Evolutionary conservation across 2,113 vertebrate species (phyloP).

Genomic region (Speoplatyrhinus poulsoni): DNA sequence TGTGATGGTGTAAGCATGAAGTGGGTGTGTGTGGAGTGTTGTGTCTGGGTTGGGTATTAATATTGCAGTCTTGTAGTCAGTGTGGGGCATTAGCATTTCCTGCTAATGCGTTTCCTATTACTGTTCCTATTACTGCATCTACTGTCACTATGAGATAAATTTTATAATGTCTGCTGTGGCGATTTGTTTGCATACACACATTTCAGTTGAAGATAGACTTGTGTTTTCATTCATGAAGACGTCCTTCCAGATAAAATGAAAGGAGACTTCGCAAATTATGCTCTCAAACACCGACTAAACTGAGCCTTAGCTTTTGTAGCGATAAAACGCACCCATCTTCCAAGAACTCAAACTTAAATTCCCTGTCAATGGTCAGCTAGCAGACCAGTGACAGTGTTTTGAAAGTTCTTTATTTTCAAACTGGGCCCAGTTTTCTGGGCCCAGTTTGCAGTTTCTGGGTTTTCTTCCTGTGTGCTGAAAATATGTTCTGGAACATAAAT

Average conservation of each 20-base stretch:
- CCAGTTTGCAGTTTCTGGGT: too few species aligned
- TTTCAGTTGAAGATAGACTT: not conserved
- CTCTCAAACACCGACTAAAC: too few species aligned
- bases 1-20: slow-evolving; percentile 42
- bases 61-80: not conserved
- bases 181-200: slow-evolving; percentile 1
- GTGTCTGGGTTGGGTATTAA: slow-evolving; percentile 18
- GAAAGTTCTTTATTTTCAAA: slow-evolving; percentile 6
- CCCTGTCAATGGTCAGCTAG: slow-evolving; percentile 23
- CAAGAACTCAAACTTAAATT: slow-evolving; percentile 20
- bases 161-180: slow-evolving; percentile 26
- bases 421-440: too few species aligned
- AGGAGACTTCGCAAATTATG: too few species aligned
- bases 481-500: slow-evolving; percentile 34
- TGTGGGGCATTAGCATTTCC: not conserved
- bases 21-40: slow-evolving; percentile 36
- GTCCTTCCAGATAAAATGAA: too few species aligned
- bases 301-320: slow-evolving; percentile 56
- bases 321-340: slow-evolving; percentile 27
- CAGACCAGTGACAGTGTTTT: not conserved
- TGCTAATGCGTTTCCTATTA: slow-evolving; percentile 22
- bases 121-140: slow-evolving; percentile 33
- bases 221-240: too few species aligned
- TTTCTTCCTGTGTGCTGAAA: slow-evolving; percentile 25
- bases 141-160: slow-evolving; percentile 1